phyloP scores from a whole-genome alignment of 2,888 invertebrate species.

The Agriopis marginaria region DNA sequence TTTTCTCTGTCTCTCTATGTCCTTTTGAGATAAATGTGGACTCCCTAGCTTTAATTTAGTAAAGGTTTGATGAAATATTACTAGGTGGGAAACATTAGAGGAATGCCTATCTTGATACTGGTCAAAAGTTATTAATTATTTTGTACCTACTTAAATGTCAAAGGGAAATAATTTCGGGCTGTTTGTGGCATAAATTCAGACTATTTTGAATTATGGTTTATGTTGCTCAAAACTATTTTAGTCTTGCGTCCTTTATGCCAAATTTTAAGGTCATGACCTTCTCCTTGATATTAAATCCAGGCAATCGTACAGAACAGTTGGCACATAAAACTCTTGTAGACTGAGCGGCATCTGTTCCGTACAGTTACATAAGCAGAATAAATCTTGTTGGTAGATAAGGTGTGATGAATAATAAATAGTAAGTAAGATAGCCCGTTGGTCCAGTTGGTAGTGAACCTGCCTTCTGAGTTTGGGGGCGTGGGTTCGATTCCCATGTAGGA shows the following conservation, averaged over 20 bases:
- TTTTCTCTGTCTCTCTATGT: too few species aligned
- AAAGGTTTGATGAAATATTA: neutral
- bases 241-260: neutral
- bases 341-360: neutral
- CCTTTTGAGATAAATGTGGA: too few species aligned
- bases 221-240: neutral
- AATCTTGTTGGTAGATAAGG: neutral
- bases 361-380: neutral
- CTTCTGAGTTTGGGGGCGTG: too few species aligned
- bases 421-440: too few species aligned
- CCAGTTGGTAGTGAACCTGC: too few species aligned
- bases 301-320: constrained; percentile 6
- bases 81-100: neutral
- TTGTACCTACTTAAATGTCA: neutral
- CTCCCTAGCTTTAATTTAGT: too few species aligned
- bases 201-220: constrained; percentile 4
- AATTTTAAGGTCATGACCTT: constrained; percentile 5
- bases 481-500: too few species aligned
- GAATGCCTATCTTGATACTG: neutral
- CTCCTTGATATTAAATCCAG: neutral
- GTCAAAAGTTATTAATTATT: constrained; percentile 1
- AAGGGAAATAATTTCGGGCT: constrained; percentile 8
- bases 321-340: neutral
- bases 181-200: constrained; percentile 5
- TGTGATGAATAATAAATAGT: too few species aligned